Base-by-base conservation (phyloP, 2,797 vertebrate genomes). In the Holocentrus rufus region DNA sequence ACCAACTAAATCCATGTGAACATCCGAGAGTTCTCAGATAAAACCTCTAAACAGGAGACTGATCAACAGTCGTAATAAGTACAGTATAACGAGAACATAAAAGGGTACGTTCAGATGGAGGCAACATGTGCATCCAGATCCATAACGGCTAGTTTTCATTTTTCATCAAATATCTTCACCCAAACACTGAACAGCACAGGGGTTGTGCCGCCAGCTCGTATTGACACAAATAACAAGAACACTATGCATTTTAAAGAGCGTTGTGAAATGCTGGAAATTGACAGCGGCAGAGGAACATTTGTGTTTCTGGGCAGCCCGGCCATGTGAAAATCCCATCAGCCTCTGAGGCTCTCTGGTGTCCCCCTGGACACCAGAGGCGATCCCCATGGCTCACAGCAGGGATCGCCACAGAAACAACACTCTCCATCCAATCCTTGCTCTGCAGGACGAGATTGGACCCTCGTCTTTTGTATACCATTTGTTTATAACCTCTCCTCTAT, bases 391-490 rank as follows among this genome's bases (percentile, higher is more conserved):
- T 86, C 91, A 70, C 88, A 85, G 90, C 30, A 83, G 93, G 91
- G 85, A 83, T 65, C 57, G 13, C 34, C 27, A 5, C 74, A 85
- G 83, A 81, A 84, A 89, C 80, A 88, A 91, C 84, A 85, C 84
- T 44, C 82, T 65, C 57, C 22, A 42, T 89, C 86, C 89, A 88
- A 64, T 88, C 83, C 78, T 67, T 74, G 72, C 65, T 66, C 65
- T 49, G 49, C 59, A 61, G 80, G 69, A 74, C 72, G 5, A 61
- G 80, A 85, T 82, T 65, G 82, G 88, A 88, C 81, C 77, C 76
- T 65, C 76, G 31, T 91, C 87, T 85, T 87, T 82, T 87, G 82
- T 82, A 23, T 31, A 68, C 88, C 91, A 89, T 90, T 92, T 93
- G 92, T 92, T 91, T 89, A 82, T 69, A 78, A 79, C 79, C 85